Evolutionary conservation across 2,113 vertebrate genomes (phyloP).

Genomic region (Nematolebias whitei): DNA sequence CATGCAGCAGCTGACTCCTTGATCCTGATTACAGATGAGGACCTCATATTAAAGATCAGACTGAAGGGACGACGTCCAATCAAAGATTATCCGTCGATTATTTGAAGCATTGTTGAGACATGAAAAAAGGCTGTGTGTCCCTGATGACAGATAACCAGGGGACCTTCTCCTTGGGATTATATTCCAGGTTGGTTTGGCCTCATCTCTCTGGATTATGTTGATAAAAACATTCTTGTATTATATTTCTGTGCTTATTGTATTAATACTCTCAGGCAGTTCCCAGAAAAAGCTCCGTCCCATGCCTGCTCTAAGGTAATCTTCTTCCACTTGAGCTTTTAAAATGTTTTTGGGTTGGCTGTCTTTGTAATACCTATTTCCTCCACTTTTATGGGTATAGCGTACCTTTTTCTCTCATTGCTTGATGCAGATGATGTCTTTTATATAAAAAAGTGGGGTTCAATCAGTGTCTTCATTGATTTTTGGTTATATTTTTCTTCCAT

Average conservation of each 20-base stretch:
- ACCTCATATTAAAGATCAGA: constrained; percentile 55
- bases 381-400: constrained; percentile 47
- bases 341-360: constrained; percentile 55
- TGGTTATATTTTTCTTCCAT: not conserved
- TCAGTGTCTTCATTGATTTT: constrained; percentile 4
- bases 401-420: constrained; percentile 16
- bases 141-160: constrained; percentile 69
- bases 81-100: constrained; percentile 73
- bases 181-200: constrained; percentile 72
- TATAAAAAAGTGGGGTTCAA: constrained; percentile 8
- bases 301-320: constrained; percentile 77
- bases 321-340: constrained; percentile 77
- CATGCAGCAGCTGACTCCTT: constrained; percentile 17
- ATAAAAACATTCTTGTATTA: constrained; percentile 84
- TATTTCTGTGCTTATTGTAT: constrained; percentile 81
- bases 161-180: constrained; percentile 82
- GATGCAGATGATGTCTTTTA: constrained; percentile 13
- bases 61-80: constrained; percentile 61
- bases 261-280: constrained; percentile 73
- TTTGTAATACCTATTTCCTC: constrained; percentile 58
- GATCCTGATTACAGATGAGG: not conserved
- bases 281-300: constrained; percentile 66
- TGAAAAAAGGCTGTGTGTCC: constrained; percentile 38
- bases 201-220: constrained; percentile 80
- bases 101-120: constrained; percentile 58